Percentiles rank a stretch among this genome's conserved stretches.
phyloP scores from a whole-genome alignment of 1,140 invertebrate species.

The Metopolophium dirhodum region DNA sequence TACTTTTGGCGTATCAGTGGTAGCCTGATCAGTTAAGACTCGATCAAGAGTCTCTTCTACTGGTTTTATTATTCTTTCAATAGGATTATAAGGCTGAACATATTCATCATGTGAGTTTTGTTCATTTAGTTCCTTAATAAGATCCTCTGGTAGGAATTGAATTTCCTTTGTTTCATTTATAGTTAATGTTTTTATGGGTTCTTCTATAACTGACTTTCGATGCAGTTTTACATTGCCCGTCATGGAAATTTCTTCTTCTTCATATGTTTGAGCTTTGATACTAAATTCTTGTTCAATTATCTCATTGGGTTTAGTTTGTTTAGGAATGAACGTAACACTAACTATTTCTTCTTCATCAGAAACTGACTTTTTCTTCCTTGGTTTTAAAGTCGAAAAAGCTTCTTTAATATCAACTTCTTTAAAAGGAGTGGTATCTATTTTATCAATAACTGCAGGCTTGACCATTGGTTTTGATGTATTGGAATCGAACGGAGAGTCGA shows the following conservation, averaged over 20 bases:
- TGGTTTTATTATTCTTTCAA: too few species aligned
- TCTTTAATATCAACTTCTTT: slow-evolving; percentile 21
- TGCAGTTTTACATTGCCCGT: slow-evolving; percentile 81
- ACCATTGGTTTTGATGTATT: accelerated
- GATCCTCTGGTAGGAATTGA: too few species aligned
- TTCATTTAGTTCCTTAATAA: too few species aligned
- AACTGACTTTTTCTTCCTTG: neutral
- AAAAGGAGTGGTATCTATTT: neutral
- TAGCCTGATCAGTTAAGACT: too few species aligned
- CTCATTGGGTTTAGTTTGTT: slow-evolving; percentile 73
- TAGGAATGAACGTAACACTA: slow-evolving; percentile 59
- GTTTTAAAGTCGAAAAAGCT: neutral
- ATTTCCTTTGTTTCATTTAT: neutral
- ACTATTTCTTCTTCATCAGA: neutral
- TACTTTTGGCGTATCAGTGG: slow-evolving; percentile 16
- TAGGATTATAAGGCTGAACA: too few species aligned
- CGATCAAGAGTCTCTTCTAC: neutral
- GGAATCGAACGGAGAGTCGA: too few species aligned
- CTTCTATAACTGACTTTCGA: slow-evolving; percentile 63
- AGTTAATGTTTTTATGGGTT: neutral
- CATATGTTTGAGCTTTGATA: slow-evolving; percentile 81
- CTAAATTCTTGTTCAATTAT: slow-evolving; percentile 86
- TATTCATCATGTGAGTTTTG: too few species aligned
- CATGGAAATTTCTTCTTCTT: slow-evolving; percentile 85
- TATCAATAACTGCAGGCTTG: too few species aligned